Conservation (phyloP, 2,888 invertebrate species). For the Urechis unicinctus region DNA sequence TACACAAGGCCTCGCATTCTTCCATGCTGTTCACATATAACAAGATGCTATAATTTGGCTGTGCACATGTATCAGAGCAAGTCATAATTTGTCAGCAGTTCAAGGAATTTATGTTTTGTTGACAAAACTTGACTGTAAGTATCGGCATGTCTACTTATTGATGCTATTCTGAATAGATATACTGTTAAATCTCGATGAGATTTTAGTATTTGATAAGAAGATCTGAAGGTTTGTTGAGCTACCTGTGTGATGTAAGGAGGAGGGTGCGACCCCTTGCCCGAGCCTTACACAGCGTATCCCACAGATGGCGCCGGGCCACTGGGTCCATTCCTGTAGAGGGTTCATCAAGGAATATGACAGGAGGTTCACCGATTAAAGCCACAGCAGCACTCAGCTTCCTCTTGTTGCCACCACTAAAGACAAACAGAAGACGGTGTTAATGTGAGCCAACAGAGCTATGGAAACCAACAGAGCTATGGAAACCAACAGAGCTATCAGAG, state of each 20-base stretch:
- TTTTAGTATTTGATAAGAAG: not conserved
- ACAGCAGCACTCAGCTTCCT: constrained; percentile 30
- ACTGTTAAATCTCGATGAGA: too few relatives aligned
- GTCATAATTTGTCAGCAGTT: too few relatives aligned
- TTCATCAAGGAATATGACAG: constrained; percentile 29
- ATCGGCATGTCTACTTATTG: too few relatives aligned
- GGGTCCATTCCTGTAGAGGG: constrained; percentile 66
- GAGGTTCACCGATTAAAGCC: constrained; percentile 29
- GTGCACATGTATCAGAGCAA: too few relatives aligned
- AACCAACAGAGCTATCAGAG: too few relatives aligned
- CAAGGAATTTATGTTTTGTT: too few relatives aligned
- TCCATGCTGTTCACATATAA: too few relatives aligned
- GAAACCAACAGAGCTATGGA: too few relatives aligned
- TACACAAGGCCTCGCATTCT: constrained; percentile 75
- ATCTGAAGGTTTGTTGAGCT: not conserved
- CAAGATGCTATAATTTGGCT: too few relatives aligned
- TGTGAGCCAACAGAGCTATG: too few relatives aligned
- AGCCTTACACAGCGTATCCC: constrained; percentile 66
- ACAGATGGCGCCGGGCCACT: constrained; percentile 69
- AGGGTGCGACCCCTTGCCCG: constrained; percentile 67
- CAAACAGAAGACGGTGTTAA: not conserved
- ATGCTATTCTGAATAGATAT: too few relatives aligned
- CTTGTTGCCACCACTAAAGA: constrained; percentile 34
- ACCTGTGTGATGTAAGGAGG: constrained; percentile 65
- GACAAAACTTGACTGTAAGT: too few relatives aligned